A percentile compares a stretch with the other conserved stretches of the same genome.
Conservation (phyloP, 2,888 invertebrate genomes). For the Marronus borbonicus region DNA sequence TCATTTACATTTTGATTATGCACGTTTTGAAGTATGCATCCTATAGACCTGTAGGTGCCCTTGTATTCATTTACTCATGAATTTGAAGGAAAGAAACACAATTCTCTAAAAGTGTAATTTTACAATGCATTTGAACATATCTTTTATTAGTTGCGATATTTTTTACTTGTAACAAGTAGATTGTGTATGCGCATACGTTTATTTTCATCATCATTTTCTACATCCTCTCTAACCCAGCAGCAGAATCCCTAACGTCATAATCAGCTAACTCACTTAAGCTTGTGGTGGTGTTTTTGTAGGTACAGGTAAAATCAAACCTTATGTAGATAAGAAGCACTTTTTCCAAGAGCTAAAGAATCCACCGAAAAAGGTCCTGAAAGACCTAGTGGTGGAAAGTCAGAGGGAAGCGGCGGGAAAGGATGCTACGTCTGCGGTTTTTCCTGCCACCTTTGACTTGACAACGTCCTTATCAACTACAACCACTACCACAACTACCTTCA, state of each 20-base stretch:
- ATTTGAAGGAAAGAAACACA: too few species aligned
- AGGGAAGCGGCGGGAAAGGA: slow-evolving; percentile 52
- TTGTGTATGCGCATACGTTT: slow-evolving; percentile 12
- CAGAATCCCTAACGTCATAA: slow-evolving; percentile 33
- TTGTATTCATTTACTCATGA: neutral
- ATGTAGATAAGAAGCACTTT: slow-evolving; percentile 96
- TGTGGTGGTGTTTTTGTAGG: slow-evolving; percentile 68
- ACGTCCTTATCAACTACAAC: slow-evolving; percentile 50
- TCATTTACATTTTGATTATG: too few species aligned
- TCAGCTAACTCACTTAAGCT: slow-evolving; percentile 45
- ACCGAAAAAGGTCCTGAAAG: slow-evolving; percentile 93
- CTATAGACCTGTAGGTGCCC: too few species aligned
- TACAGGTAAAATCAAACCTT: slow-evolving; percentile 92
- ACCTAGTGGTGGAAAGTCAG: slow-evolving; percentile 74
- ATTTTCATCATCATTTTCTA: slow-evolving; percentile 28
- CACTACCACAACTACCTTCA: slow-evolving; percentile 47
- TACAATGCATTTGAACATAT: slow-evolving; percentile 1
- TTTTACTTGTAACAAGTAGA: neutral
- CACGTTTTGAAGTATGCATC: too few species aligned
- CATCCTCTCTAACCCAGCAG: slow-evolving; percentile 19
- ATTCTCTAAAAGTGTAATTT: too few species aligned
- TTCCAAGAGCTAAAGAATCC: slow-evolving; percentile 97
- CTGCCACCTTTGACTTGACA: slow-evolving; percentile 63
- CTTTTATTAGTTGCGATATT: neutral
- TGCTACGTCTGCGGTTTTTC: slow-evolving; percentile 68